These are phyloP conservation scores for Xiphorhynchus elegans DNA, from an alignment of 2,113 vertebrate genomes.

Conservation along the genomic window DNA sequence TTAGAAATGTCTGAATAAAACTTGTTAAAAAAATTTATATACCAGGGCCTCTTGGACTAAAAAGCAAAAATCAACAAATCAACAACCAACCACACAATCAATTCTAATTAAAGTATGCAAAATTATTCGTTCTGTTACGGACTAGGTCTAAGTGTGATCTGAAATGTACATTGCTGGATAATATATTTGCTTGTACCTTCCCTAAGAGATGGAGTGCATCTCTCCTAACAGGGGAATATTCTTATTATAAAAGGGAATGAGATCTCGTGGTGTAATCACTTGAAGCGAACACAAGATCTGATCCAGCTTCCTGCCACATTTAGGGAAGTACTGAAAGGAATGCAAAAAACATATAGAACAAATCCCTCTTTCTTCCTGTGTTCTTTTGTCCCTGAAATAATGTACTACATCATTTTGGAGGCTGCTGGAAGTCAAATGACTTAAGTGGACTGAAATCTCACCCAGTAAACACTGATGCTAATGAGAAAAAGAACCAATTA, in stretches of 20 bases:
- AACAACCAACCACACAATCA: rapidly evolving
- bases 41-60: background rate
- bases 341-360: background rate
- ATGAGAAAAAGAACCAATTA: background rate
- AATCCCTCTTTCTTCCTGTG: background rate
- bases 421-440: background rate
- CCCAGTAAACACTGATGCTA: background rate
- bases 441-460: background rate
- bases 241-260: background rate
- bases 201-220: background rate
- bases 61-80: background rate
- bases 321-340: background rate
- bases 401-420: background rate
- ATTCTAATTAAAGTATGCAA: background rate
- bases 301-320: background rate
- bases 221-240: background rate
- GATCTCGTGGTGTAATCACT: background rate
- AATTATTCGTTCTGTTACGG: background rate
- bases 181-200: background rate
- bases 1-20: background rate
- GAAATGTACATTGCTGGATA: background rate
- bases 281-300: background rate
- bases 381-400: background rate
- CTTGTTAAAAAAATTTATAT: background rate
- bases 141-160: background rate